Percentiles rank a stretch among this genome's conserved stretches.
Evolutionary conservation across 2,113 vertebrate species (phyloP).

Genomic region (Gila orcuttii): DNA sequence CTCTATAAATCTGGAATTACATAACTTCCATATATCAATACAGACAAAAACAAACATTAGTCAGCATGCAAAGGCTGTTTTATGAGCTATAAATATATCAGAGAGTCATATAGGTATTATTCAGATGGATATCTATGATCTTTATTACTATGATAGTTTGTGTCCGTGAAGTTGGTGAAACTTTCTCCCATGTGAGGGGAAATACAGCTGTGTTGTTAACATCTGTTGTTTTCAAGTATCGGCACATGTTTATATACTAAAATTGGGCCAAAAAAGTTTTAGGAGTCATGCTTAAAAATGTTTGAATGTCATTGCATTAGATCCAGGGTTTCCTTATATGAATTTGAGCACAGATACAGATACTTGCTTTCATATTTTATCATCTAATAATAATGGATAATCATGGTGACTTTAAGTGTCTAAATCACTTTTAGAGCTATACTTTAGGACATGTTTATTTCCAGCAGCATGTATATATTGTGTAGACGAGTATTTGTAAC

Average conservation of each 20-base stretch:
- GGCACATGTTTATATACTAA: not conserved
- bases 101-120: not conserved
- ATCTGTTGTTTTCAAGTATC: not conserved
- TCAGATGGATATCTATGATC: not conserved
- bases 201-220: not conserved
- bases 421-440: not conserved
- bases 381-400: too few relatives aligned
- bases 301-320: not conserved
- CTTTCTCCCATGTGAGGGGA: not conserved
- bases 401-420: not conserved
- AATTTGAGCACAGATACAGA: not conserved
- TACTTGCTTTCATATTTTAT: too few relatives aligned
- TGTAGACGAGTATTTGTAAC: not conserved
- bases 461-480: not conserved
- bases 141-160: not conserved
- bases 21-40: not conserved
- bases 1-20: not conserved
- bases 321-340: not conserved
- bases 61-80: slow-evolving; percentile 5
- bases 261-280: not conserved
- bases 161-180: not conserved
- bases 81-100: not conserved
- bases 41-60: not conserved
- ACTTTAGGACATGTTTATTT: slow-evolving; percentile 7
- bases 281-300: not conserved